Percentiles rank a stretch among this genome's conserved stretches.
These are phyloP conservation scores for Maylandia zebra DNA, from an alignment of 2,113 vertebrate genomes.

Conservation along the genomic window DNA sequence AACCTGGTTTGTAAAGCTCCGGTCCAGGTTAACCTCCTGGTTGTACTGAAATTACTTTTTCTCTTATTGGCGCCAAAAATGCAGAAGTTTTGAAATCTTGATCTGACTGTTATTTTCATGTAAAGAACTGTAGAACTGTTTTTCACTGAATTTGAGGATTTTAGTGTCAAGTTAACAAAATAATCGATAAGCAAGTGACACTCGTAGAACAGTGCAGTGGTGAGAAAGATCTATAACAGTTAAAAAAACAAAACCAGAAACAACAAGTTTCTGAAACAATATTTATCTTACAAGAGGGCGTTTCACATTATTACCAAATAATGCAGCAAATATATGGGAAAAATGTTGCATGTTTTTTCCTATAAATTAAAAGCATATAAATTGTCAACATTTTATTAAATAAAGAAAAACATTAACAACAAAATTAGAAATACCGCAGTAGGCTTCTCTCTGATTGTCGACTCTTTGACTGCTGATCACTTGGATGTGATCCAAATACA, in stretches of 20 bases:
- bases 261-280: not conserved
- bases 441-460: not conserved
- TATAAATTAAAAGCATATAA: not conserved
- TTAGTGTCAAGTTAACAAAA: not conserved
- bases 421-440: not conserved
- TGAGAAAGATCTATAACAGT: not conserved
- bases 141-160: not conserved
- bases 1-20: not conserved
- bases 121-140: not conserved
- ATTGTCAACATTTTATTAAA: not conserved
- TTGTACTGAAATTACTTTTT: not conserved
- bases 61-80: not conserved
- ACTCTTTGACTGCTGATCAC: not conserved
- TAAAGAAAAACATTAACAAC: not conserved
- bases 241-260: not conserved
- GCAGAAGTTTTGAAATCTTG: not conserved
- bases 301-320: not conserved
- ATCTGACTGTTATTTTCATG: not conserved
- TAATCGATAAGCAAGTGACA: not conserved
- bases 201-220: rapidly evolving
- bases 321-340: rapidly evolving
- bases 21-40: rapidly evolving
- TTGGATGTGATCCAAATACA: not conserved
- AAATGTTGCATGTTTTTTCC: not conserved
- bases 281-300: not conserved